phyloP scores from a whole-genome alignment of 2,797 vertebrate genomes.

The Esox masquinongy region DNA sequence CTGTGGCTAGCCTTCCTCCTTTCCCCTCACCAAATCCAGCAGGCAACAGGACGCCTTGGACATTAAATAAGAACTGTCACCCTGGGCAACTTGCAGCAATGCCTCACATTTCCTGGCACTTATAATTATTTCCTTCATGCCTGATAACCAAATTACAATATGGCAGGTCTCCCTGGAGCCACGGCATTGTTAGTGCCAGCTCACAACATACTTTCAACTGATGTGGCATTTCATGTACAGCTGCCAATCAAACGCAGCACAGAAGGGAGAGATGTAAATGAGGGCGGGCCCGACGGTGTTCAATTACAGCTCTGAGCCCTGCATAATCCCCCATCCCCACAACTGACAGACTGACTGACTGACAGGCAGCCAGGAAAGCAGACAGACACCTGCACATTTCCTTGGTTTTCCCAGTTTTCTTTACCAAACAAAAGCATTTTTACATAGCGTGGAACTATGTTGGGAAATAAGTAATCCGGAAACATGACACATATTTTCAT shows the following conservation, averaged over 20 bases:
- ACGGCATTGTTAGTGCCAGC: constrained; percentile 98
- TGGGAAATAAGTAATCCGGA: constrained; percentile 48
- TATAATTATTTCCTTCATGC: constrained; percentile 99
- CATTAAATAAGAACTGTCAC: constrained; percentile 99
- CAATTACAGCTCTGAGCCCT: constrained; percentile 87
- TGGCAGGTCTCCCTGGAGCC: constrained; percentile 99
- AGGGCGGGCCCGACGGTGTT: constrained; percentile 89
- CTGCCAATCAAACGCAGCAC: constrained; percentile 93
- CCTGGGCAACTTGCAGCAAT: constrained; percentile 95
- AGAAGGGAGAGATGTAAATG: constrained; percentile 91
- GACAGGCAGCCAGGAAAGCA: constrained; percentile 54
- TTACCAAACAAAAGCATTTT: constrained; percentile 34
- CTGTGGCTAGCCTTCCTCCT: constrained; percentile 34
- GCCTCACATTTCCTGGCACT: constrained; percentile 99
- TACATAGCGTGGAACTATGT: constrained; percentile 43
- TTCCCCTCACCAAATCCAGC: constrained; percentile 80
- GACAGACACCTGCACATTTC: constrained; percentile 83
- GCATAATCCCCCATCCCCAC: constrained; percentile 76
- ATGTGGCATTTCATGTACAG: constrained; percentile 99
- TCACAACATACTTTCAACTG: constrained; percentile 99
- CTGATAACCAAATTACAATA: constrained; percentile 99
- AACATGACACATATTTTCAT: constrained; percentile 21
- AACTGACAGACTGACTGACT: constrained; percentile 72
- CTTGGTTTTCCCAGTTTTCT: constrained; percentile 46
- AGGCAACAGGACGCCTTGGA: constrained; percentile 95